Evolutionary conservation across 2,888 invertebrate genomes (phyloP).

Genomic region (Callyntrura guangdongensis): DNA sequence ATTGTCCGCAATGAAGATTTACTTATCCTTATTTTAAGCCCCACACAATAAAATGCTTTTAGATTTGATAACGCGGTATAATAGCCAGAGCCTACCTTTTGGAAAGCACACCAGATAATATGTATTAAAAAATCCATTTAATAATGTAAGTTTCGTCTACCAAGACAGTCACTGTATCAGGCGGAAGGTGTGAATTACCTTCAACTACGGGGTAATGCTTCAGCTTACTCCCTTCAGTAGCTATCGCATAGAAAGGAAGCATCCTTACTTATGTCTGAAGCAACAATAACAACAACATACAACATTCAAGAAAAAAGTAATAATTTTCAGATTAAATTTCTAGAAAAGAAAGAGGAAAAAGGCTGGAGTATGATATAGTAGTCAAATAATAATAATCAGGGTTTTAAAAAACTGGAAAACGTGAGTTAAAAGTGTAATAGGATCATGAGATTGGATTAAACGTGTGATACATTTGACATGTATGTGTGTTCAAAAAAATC

Average conservation of each 20-base stretch:
- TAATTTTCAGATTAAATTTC: conserved; percentile 45
- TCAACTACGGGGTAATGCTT: neutral
- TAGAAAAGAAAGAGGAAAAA: neutral
- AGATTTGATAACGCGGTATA: neutral
- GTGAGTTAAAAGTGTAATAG: conserved; percentile 62
- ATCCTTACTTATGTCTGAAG: conserved; percentile 7
- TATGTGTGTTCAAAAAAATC: conserved; percentile 45
- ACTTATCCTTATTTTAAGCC: conserved; percentile 46
- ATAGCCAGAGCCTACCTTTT: conserved; percentile 8
- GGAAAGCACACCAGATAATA: neutral
- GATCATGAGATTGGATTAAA: conserved; percentile 72
- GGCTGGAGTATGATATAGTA: neutral
- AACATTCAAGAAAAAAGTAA: conserved; percentile 21
- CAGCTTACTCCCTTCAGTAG: neutral
- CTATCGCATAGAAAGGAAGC: conserved; percentile 52
- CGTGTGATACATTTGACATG: conserved; percentile 72
- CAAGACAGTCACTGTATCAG: neutral
- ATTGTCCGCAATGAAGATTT: conserved; percentile 34
- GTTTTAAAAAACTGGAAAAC: neutral
- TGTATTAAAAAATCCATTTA: conserved; percentile 36
- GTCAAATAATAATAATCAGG: conserved; percentile 10
- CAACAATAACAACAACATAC: neutral
- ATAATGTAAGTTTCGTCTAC: conserved; percentile 21
- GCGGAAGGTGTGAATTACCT: conserved; percentile 64
- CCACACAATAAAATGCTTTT: neutral